Evolutionary conservation across 2,888 invertebrate species (phyloP).

Genomic region (Phania funesta): DNA sequence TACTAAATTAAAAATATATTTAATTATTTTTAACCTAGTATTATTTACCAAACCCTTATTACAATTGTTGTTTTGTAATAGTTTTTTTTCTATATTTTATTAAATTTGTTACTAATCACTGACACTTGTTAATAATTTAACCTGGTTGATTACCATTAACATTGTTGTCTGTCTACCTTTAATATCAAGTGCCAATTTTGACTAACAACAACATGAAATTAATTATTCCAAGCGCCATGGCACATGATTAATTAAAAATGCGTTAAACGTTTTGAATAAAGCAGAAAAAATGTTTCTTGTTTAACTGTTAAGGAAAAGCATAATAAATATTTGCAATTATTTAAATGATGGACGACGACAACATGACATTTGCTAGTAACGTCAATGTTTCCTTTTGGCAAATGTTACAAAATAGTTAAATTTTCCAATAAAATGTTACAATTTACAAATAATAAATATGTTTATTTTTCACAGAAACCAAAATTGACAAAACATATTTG

Average conservation of each 20-base stretch:
- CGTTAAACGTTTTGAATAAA: conserved; percentile 53
- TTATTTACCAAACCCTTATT: too few relatives aligned
- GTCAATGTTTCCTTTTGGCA: conserved; percentile 19
- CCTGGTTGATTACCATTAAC: conserved; percentile 5
- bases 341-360: conserved; percentile 59
- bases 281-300: conserved; percentile 8
- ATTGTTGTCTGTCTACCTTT: background rate
- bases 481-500: conserved; percentile 26
- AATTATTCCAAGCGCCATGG: conserved; percentile 63
- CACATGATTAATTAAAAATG: conserved; percentile 65
- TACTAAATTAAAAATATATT: too few relatives aligned
- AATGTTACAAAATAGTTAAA: conserved; percentile 45
- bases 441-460: conserved; percentile 55
- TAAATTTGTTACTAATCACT: conserved; percentile 2
- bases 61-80: too few relatives aligned
- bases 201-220: conserved; percentile 25
- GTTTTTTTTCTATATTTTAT: too few relatives aligned
- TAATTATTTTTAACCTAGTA: too few relatives aligned
- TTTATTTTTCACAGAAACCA: conserved; percentile 17
- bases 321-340: conserved; percentile 59
- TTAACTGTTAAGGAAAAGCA: conserved; percentile 32
- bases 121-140: conserved; percentile 30
- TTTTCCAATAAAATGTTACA: conserved; percentile 17
- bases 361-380: conserved; percentile 49
- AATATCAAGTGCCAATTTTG: conserved; percentile 26